Evolutionary conservation across 2,113 vertebrate genomes (phyloP), one percentile per base, ranked within the genome.

Genomic region (Octodon degus): DNA sequence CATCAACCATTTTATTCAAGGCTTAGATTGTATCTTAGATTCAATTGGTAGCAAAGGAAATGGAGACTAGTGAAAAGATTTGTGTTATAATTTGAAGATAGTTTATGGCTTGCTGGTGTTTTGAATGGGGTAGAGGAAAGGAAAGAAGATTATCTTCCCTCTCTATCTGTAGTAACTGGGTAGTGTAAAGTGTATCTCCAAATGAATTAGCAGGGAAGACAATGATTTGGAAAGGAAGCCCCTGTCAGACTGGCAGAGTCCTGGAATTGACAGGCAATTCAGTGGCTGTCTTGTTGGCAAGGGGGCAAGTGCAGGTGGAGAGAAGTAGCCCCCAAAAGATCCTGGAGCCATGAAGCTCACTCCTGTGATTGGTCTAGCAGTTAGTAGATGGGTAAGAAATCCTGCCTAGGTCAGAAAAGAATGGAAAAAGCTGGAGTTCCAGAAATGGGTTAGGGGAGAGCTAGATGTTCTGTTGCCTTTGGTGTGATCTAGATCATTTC

Each of bases 141-240:
- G 63, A 95, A 94, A 91, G 53, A 72, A 88, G n/a, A 53, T 20
- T 81, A 0, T 62, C 27, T 95, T 93, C 43, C 77, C 34, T 96
- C 93, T 95, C 53, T 89, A 89, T 14, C 65, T 93, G 94, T 77
- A 94, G 65, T 89, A 93, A 92, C 43, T 93, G 60, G 6, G 22
- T 50, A 94, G 13, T 76, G 43, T 76, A 77, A 77, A 77, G 47
- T 16, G 40, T 77, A 30, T 50, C 14, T 95, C 12, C 81, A 91
- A 79, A 79, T 79, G 34, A 7, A 86, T 86, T 94, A 95, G 55
- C n/a, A 60, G 67, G 53, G 47, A 74, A 83, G 22, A 74, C 5
- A 91, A 37, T 82, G 43, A 85, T 76, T 89, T 89, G 79, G 50
- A 60, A 90, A 95, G 93, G 65, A 93, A 93, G 34, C 34, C 47